These are phyloP conservation scores for Leptodactylus fuscus DNA, from an alignment of 2,113 vertebrate species.

Conservation along the genomic window DNA sequence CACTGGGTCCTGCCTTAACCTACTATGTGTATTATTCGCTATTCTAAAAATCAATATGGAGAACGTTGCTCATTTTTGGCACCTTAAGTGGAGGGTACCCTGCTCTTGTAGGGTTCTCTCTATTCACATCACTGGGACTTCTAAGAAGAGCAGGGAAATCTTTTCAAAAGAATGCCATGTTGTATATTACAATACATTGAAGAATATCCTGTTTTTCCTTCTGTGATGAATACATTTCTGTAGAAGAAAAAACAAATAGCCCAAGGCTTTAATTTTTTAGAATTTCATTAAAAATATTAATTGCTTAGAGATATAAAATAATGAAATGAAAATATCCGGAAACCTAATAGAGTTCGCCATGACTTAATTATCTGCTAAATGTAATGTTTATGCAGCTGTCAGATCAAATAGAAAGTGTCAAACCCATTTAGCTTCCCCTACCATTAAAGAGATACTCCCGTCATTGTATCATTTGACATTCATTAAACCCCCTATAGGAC, in stretches of 20 bases:
- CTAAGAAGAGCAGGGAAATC: too few species aligned
- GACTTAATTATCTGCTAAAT: slow-evolving; percentile 25
- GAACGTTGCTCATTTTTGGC: too few species aligned
- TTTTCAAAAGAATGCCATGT: too few species aligned
- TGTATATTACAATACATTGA: not conserved
- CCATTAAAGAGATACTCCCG: not conserved
- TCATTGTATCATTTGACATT: not conserved
- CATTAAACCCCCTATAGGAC: not conserved
- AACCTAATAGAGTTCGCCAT: slow-evolving; percentile 19
- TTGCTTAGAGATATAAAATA: slow-evolving; percentile 6
- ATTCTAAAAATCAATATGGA: too few species aligned
- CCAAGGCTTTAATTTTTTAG: not conserved
- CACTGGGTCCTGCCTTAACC: too few species aligned
- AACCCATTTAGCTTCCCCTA: slow-evolving; percentile 21
- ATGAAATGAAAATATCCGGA: slow-evolving; percentile 15
- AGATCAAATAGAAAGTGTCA: slow-evolving; percentile 37
- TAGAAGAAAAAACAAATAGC: not conserved
- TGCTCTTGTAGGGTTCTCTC: too few species aligned
- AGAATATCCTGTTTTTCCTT: not conserved
- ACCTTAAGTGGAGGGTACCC: too few species aligned
- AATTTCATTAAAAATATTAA: slow-evolving; percentile 22
- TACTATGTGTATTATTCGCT: too few species aligned
- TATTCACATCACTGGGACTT: too few species aligned
- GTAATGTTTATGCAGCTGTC: slow-evolving; percentile 40
- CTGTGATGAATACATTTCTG: not conserved